Percentiles rank a stretch among this genome's conserved stretches.
Conservation (phyloP, 1,140 invertebrate species). For the Camponotus floridanus region DNA sequence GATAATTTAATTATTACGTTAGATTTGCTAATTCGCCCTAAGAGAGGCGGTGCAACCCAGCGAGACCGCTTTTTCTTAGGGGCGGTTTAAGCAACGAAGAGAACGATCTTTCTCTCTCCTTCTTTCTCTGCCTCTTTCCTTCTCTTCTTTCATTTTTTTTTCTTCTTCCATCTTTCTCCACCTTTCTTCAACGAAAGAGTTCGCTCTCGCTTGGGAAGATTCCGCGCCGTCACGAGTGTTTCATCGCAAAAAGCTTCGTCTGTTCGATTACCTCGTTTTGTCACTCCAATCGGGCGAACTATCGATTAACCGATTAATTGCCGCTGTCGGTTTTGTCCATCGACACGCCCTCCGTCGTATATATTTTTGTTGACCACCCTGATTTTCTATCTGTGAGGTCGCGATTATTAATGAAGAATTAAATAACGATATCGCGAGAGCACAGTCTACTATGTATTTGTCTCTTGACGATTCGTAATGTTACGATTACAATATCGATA, state of each 20-base stretch:
- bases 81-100: slow-evolving; percentile 74
- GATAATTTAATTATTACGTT: slow-evolving; percentile 84
- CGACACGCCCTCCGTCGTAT: slow-evolving; percentile 36
- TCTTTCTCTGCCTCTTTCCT: background rate
- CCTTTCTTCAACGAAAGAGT: slow-evolving; percentile 46
- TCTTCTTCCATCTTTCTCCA: slow-evolving; percentile 21
- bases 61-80: slow-evolving; percentile 70
- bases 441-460: background rate
- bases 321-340: slow-evolving; percentile 12
- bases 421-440: slow-evolving; percentile 32
- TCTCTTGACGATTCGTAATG: background rate
- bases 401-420: slow-evolving; percentile 39
- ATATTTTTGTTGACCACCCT: slow-evolving; percentile 42
- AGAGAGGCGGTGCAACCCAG: slow-evolving; percentile 65
- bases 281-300: slow-evolving; percentile 1
- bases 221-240: slow-evolving; percentile 37
- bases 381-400: slow-evolving; percentile 10
- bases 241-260: slow-evolving; percentile 25
- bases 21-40: slow-evolving; percentile 82
- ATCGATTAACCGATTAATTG: slow-evolving; percentile 72
- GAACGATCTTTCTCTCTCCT: background rate
- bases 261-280: slow-evolving; percentile 12
- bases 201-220: slow-evolving; percentile 24
- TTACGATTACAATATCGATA: background rate
- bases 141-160: background rate